These are phyloP conservation scores for Echiichthys vipera DNA, from an alignment of 2,797 vertebrate species.

Conservation along the genomic window DNA sequence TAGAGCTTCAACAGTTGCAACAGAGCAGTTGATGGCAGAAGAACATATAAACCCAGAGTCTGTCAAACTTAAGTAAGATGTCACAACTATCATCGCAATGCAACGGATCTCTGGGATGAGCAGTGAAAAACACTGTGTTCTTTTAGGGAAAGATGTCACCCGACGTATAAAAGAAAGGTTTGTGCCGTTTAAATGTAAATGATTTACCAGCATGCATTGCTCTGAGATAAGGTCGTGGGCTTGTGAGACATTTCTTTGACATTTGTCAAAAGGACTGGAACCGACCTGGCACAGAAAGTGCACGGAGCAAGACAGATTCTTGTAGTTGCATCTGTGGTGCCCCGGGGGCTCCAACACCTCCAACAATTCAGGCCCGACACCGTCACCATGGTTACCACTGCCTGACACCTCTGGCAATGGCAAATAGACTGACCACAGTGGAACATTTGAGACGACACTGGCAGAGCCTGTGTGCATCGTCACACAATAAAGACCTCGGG, in stretches of 20 bases:
- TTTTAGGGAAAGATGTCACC: neutral
- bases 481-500: conserved; percentile 67
- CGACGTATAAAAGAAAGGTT: neutral
- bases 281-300: conserved; percentile 40
- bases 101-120: neutral
- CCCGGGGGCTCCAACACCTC: conserved; percentile 60
- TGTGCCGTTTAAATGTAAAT: neutral
- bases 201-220: neutral
- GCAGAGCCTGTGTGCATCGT: conserved; percentile 66
- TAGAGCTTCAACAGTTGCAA: too few species aligned
- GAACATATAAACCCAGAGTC: neutral
- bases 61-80: neutral
- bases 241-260: conserved; percentile 35
- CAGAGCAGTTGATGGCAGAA: neutral
- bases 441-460: conserved; percentile 74
- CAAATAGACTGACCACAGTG: conserved; percentile 73
- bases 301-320: conserved; percentile 38
- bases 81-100: neutral
- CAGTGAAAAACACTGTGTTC: neutral
- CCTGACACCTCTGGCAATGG: conserved; percentile 67
- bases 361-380: conserved; percentile 53
- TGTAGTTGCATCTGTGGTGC: conserved; percentile 58
- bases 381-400: conserved; percentile 78
- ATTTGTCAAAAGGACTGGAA: conserved; percentile 34
- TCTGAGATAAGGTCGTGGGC: neutral